phyloP scores from a whole-genome alignment of 1,140 invertebrate genomes.

The Euschistus heros region DNA sequence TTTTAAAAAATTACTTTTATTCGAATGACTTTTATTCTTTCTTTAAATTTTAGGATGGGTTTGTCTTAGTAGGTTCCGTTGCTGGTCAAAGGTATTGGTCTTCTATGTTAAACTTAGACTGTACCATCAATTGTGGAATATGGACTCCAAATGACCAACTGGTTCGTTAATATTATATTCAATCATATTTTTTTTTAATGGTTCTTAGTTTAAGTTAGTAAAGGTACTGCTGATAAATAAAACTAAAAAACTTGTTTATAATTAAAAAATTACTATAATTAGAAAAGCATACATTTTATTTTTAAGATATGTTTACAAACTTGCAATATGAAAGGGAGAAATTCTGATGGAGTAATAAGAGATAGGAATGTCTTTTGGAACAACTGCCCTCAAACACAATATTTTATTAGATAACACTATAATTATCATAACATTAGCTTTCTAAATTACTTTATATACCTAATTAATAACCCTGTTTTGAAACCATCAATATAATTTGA shows the following conservation, averaged over 20 bases:
- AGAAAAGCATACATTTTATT: too few relatives aligned
- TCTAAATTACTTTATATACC: background rate
- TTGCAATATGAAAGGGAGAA: too few relatives aligned
- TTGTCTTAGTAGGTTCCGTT: constrained; percentile 91
- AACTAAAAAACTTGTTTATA: too few relatives aligned
- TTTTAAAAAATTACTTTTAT: background rate
- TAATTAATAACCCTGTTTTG: background rate
- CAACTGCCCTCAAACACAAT: too few relatives aligned
- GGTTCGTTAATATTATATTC: constrained; percentile 36
- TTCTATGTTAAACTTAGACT: constrained; percentile 87
- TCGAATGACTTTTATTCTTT: background rate
- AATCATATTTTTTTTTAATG: constrained; percentile 1
- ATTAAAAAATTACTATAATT: too few relatives aligned
- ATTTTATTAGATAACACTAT: too few relatives aligned
- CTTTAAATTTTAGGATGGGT: constrained; percentile 60
- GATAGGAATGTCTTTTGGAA: too few relatives aligned
- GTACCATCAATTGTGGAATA: constrained; percentile 87
- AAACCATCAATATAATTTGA: background rate
- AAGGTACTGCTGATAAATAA: too few relatives aligned
- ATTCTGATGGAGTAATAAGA: too few relatives aligned
- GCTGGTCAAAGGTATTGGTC: constrained; percentile 97
- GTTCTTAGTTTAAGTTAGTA: too few relatives aligned
- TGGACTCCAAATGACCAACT: constrained; percentile 97
- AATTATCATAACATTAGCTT: background rate
- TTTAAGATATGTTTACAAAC: too few relatives aligned